Evolutionary conservation across 2,888 invertebrate genomes (phyloP).

Genomic region (Lottia gigantea): DNA sequence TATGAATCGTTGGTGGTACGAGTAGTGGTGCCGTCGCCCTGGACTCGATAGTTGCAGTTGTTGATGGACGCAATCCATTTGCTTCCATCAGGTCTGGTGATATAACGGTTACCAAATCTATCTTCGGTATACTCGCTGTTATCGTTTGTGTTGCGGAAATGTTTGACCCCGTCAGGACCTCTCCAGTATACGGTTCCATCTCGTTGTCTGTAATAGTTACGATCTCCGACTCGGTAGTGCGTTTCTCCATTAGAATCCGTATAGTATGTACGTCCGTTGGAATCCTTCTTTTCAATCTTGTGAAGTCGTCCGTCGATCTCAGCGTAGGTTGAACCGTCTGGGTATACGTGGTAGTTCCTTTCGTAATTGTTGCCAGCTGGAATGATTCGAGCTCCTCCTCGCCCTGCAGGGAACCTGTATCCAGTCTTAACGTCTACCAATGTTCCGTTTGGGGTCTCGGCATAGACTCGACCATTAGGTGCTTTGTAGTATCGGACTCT

Average conservation of each 20-base stretch:
- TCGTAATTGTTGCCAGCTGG: not conserved
- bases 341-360: not conserved
- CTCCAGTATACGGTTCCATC: not conserved
- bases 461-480: not conserved
- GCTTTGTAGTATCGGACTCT: not conserved
- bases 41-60: not conserved
- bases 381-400: not conserved
- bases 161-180: not conserved
- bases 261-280: not conserved
- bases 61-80: not conserved
- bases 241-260: not conserved
- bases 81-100: not conserved
- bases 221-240: not conserved
- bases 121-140: not conserved
- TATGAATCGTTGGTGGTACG: not conserved
- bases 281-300: not conserved
- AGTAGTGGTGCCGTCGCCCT: not conserved
- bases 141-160: not conserved
- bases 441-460: not conserved
- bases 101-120: not conserved
- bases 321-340: not conserved
- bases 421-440: not conserved
- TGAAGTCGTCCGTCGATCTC: not conserved
- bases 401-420: not conserved
- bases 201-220: not conserved